Base-by-base conservation (phyloP, 2,888 invertebrate genomes). In the Lasius fuliginosus region DNA sequence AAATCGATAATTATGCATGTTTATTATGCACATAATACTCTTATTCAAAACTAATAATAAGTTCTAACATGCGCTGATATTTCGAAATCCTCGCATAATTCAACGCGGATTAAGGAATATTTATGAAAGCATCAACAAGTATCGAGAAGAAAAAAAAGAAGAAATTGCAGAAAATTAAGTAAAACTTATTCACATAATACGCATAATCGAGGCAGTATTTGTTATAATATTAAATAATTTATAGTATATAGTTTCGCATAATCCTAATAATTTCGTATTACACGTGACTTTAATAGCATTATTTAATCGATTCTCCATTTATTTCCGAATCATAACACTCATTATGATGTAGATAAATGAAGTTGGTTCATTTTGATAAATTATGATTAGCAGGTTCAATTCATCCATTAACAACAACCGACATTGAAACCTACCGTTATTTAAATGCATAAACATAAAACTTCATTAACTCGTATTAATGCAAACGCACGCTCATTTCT, bases 381-480 rank as follows among this genome's bases (percentile, higher is more conserved):
- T 71, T 49, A 68, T 1, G 18, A 68, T 68, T 71, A 71, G 23
- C 33, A 36, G 3, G 18, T 56, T 71, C 23, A 71, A 23, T 71
- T 56, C 11, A 23, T 15, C 15, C 23, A 36, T 71, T 56, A 71
- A 71, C 23, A 9, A 71, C 9, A 36, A 56, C 8, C 36, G 49
- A 71, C n/a, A n/a, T 53, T 23, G 23, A 53, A 71, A 36, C 8
- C 49, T 53, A 53, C 12, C 1, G 33, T 53, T 46, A 27, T 53
- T 71, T 23, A 23, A 11, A 11, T 30, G 15, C 12, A 11, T 49
- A 49, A 36, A 71, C 23, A 71, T 56, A 36, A 71, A 71, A 71
- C 36, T 71, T 56, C 2, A 71, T 71, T 71, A 71, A 23, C 53
- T 36, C 18, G 11, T n/a, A 36, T 71, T 71, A 36, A 23, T 8